Evolutionary conservation across 1,140 invertebrate species (phyloP).

Genomic region (Sinella curviseta): DNA sequence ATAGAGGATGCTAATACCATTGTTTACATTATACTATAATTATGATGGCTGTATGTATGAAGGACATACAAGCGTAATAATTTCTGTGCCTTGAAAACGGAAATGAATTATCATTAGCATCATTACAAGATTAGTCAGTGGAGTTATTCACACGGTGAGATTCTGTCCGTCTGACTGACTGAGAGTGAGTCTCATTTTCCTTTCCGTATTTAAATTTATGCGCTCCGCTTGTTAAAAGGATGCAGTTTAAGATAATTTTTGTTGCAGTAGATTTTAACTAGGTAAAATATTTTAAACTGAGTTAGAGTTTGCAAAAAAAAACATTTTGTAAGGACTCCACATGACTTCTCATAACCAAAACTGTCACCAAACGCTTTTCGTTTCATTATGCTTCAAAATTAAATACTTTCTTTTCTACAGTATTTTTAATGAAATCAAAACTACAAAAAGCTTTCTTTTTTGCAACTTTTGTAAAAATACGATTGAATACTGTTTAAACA

Average conservation of each 20-base stretch:
- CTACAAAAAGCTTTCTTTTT: background rate
- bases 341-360: background rate
- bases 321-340: too few relatives aligned
- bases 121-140: background rate
- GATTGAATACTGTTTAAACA: background rate
- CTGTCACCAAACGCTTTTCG: background rate
- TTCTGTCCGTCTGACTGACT: background rate
- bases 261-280: background rate
- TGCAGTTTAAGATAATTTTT: background rate
- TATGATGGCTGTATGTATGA: too few relatives aligned
- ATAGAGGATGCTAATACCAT: too few relatives aligned
- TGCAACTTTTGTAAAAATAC: background rate
- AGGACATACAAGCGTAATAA: too few relatives aligned
- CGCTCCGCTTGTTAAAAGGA: background rate
- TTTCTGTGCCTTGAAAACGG: background rate
- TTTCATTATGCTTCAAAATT: background rate
- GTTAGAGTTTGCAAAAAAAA: too few relatives aligned
- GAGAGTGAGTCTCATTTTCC: background rate
- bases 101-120: background rate
- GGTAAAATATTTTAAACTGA: too few relatives aligned
- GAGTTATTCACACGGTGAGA: background rate
- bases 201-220: background rate
- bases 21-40: too few relatives aligned
- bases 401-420: background rate
- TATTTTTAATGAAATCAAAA: constrained; percentile 1